These are phyloP conservation scores for Papilio polyxenes DNA, from an alignment of 1,140 invertebrate species.

Conservation along the genomic window DNA sequence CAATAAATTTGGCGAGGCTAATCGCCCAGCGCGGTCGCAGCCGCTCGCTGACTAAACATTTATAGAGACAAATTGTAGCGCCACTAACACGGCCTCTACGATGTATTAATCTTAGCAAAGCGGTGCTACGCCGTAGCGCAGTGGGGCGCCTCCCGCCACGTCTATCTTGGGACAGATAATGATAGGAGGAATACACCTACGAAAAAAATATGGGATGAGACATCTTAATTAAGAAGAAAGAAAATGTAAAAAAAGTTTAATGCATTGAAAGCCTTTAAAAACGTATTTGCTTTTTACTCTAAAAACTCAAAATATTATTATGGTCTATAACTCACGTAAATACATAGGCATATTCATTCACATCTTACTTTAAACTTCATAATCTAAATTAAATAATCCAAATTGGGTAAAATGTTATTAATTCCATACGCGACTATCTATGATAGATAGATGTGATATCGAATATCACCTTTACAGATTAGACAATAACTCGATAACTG, in stretches of 20 bases:
- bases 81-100: constrained; percentile 69
- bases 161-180: constrained; percentile 53
- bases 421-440: neutral
- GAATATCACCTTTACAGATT: constrained; percentile 21
- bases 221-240: constrained; percentile 1
- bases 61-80: constrained; percentile 81
- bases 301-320: no score
- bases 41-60: constrained; percentile 78
- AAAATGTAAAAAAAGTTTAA: neutral
- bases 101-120: constrained; percentile 77
- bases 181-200: constrained; percentile 35
- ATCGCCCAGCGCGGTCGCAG: constrained; percentile 74
- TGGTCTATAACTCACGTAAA: no score
- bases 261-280: neutral
- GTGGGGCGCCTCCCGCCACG: constrained; percentile 44
- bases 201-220: neutral
- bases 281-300: no score
- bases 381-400: no score
- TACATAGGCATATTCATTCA: no score
- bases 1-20: constrained; percentile 79
- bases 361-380: no score
- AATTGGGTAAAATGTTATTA: no score
- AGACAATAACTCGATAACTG: constrained; percentile 25
- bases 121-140: constrained; percentile 53
- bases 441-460: neutral